Conservation (phyloP, 2,888 invertebrate genomes). For the Drosophila sordidapex region DNA sequence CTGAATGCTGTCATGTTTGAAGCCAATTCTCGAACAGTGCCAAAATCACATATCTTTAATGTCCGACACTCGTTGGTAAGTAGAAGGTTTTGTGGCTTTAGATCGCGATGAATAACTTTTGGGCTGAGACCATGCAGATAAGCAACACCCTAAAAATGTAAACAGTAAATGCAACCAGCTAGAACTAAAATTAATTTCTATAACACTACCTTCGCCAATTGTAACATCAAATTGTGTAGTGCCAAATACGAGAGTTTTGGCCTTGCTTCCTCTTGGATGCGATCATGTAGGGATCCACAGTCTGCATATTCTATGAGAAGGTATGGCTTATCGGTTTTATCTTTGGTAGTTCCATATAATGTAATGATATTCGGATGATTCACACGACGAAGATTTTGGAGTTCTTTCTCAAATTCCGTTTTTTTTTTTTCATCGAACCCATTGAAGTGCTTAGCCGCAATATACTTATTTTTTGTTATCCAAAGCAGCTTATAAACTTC, state of each 20-base stretch:
- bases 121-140: constrained; percentile 31
- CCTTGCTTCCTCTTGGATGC: fast-evolving
- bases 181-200: not conserved
- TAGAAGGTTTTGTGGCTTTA: constrained; percentile 44
- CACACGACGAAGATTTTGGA: not conserved
- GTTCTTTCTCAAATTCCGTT: not conserved
- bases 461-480: fast-evolving
- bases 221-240: not conserved
- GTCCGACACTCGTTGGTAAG: constrained; percentile 2
- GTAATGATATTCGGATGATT: not conserved
- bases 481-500: not conserved
- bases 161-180: not conserved
- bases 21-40: constrained; percentile 5
- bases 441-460: not conserved
- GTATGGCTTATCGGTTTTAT: not conserved
- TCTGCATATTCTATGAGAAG: constrained; percentile 1
- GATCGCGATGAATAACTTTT: constrained; percentile 48
- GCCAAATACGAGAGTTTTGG: not conserved
- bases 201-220: not conserved
- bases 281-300: not conserved
- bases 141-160: constrained; percentile 24
- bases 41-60: constrained; percentile 55
- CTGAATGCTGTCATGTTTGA: fast-evolving
- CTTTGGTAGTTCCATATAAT: not conserved
- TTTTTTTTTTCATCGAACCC: fast-evolving